phyloP scores from a whole-genome alignment of 1,140 invertebrate species.

The Charaxes varanes region DNA sequence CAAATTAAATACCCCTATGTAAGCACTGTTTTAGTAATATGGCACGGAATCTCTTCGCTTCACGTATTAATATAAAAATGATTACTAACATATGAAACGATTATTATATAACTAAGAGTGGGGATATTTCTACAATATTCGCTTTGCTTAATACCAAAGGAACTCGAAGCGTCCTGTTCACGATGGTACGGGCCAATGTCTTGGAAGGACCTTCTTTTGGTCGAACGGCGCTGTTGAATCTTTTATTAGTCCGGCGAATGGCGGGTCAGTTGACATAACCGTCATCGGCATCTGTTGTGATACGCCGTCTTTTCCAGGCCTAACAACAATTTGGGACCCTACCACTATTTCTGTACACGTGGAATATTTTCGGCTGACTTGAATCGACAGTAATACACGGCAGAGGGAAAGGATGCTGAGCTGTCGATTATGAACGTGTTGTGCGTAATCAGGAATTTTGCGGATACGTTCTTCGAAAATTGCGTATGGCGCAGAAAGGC shows the following conservation, averaged over 20 bases:
- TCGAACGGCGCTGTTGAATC: conserved; percentile 65
- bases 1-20: too few species aligned
- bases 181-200: conserved; percentile 42
- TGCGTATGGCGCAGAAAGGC: too few species aligned
- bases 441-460: conserved; percentile 36
- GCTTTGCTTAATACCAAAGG: too few species aligned
- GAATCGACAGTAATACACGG: conserved; percentile 41
- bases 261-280: conserved; percentile 67
- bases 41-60: too few species aligned
- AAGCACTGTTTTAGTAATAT: too few species aligned
- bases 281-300: conserved; percentile 68
- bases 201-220: conserved; percentile 56
- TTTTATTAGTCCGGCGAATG: conserved; percentile 71
- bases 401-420: conserved; percentile 34
- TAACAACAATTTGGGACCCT: conserved; percentile 39
- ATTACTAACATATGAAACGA: too few species aligned
- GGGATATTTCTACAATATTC: too few species aligned
- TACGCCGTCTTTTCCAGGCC: conserved; percentile 56
- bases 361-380: conserved; percentile 49
- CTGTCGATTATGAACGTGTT: conserved; percentile 38
- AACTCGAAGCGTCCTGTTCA: conserved; percentile 39
- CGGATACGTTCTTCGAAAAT: conserved; percentile 20
- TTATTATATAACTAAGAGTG: too few species aligned
- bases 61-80: too few species aligned
- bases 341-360: conserved; percentile 53